Conservation (phyloP, 2,113 vertebrate species). For the Donacobius atricapilla region DNA sequence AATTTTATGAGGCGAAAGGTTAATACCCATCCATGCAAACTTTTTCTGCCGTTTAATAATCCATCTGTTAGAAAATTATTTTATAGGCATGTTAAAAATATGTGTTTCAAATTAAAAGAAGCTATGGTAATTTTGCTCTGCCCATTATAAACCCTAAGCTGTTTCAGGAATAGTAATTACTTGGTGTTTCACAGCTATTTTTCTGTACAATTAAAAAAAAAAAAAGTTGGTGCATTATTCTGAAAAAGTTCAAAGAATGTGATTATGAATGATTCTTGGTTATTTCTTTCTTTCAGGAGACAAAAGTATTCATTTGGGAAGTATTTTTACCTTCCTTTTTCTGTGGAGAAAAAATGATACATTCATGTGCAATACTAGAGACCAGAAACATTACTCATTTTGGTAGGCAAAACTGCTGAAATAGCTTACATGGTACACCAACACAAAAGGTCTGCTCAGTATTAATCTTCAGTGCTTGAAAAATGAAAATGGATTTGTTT, state of each 20-base stretch:
- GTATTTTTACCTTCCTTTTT: not conserved
- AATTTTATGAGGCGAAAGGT: not conserved
- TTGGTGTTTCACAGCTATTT: not conserved
- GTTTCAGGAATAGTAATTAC: not conserved
- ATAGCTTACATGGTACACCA: not conserved
- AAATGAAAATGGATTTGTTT: not conserved
- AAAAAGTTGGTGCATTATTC: not conserved
- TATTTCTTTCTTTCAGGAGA: not conserved
- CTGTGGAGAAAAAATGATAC: not conserved
- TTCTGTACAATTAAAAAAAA: not conserved
- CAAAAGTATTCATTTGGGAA: not conserved
- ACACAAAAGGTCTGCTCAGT: not conserved
- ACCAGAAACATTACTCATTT: not conserved
- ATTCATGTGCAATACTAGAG: not conserved
- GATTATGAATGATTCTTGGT: not conserved
- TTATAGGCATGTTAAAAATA: not conserved
- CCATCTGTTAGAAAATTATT: not conserved
- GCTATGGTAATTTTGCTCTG: not conserved
- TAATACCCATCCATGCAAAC: not conserved
- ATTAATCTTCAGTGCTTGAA: not conserved
- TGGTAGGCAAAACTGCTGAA: not conserved
- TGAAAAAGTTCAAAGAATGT: not conserved
- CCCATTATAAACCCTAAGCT: not conserved
- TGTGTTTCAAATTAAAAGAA: slow-evolving; percentile 8
- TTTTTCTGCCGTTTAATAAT: slow-evolving; percentile 14